Percentiles rank a stretch among this genome's conserved stretches.
Conservation (phyloP, 2,888 invertebrate species). For the Leistus spinibarbis region DNA sequence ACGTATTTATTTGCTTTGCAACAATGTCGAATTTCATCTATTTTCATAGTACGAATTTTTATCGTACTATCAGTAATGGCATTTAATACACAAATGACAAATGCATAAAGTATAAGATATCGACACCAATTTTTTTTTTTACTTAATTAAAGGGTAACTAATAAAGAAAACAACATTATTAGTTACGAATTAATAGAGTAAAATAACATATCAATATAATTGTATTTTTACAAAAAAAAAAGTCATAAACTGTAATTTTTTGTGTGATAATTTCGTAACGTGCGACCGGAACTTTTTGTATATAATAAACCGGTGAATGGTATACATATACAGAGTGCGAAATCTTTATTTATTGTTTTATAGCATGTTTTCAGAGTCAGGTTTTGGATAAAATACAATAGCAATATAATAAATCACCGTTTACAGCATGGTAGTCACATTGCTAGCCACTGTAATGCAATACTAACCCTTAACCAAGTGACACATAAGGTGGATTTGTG, state of each 20-base stretch:
- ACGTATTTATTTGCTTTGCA: too few relatives aligned
- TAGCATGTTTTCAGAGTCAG: constrained; percentile 10
- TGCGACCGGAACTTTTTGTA: not conserved
- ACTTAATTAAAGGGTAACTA: too few relatives aligned
- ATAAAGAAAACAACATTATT: too few relatives aligned
- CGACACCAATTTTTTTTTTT: too few relatives aligned
- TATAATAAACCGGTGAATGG: not conserved
- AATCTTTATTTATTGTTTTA: constrained; percentile 33
- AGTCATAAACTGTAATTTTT: not conserved
- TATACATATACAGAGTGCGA: not conserved
- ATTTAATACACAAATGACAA: too few relatives aligned
- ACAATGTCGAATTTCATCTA: too few relatives aligned
- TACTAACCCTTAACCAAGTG: not conserved
- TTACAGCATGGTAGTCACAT: constrained; percentile 25
- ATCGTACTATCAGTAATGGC: too few relatives aligned
- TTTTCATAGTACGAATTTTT: too few relatives aligned
- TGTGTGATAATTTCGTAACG: not conserved
- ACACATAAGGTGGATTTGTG: not conserved
- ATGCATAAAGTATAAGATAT: too few relatives aligned
- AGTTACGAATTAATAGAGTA: too few relatives aligned
- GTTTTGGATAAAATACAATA: not conserved
- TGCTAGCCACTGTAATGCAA: not conserved
- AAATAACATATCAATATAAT: not conserved
- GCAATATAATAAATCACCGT: constrained; percentile 32
- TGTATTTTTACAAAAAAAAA: not conserved